Base-by-base conservation (phyloP, 2,888 invertebrate species). In the Lampropteryx suffumata region DNA sequence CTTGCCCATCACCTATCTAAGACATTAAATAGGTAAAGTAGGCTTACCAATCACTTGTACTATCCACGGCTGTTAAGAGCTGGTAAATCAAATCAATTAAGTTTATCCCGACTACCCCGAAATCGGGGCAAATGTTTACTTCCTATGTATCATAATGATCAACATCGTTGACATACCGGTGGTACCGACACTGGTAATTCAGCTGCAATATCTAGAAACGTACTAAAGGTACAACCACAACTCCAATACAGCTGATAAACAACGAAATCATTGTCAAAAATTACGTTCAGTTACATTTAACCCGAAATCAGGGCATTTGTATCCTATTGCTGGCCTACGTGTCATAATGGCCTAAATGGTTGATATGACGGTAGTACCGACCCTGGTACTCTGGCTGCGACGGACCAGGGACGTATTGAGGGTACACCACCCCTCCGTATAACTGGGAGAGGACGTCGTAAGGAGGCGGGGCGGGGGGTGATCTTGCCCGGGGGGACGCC, bases 401-500 rank as follows among this genome's bases (percentile, higher is more conserved):
- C 46, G 74, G 47, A 5, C 61, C 57, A 9, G 56, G 69, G 0
- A 75, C 57, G 65, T 80, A 82, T 50, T 74, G 81, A 1, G 82
- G 75, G 67, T 73, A 80, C 0, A 46, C 51, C 9, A 69, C 59
- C 14, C 35, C 54, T 0, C 76, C 78, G 72, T 82, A 84, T 34
- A 82, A 73, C 48, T 81, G 78, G 0, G 78, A 62, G 13, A 82
- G 76, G 45, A 82, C 83, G 67, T 82, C 82, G 62, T 78, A 82
- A 14, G 75, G 72, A 11, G 73, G 57, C 1, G 57, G 69, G 46
- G 40, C 62, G 57, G 43, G 65, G 55, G 17, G 66, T 42, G 40
- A 62, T 49, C 68, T 64, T 34, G 77, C 57, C 36, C 67, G 62
- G 0, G 72, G 58, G 0, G 75, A 94, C 6, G 95, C 94, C 95